Base-by-base conservation (phyloP, 2,113 vertebrate genomes). In the Eupsittula cactorum region DNA sequence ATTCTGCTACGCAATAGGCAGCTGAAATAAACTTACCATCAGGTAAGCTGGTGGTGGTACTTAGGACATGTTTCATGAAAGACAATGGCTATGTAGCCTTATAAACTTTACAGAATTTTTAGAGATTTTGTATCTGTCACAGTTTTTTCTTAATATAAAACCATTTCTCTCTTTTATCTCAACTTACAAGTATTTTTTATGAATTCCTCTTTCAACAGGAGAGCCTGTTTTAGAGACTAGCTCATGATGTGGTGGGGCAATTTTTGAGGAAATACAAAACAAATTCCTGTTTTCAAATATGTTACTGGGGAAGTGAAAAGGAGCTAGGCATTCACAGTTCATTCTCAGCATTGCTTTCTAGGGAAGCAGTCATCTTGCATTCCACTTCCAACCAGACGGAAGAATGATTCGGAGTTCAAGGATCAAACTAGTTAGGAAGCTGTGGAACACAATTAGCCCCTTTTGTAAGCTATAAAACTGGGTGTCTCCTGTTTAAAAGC, bases 401-500 rank as follows among this genome's bases (percentile, higher is more conserved):
- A 95, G 92, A 97, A 97, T 85, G 89, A 95, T 94, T 94, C 4
- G 52, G 77, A 97, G 90, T 95, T 97, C 93, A 97, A 91, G 93
- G 95, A 96, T 97, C 96, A 97, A 96, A 94, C 88, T 95, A 95
- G 90, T 97, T 95, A 96, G 96, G 93, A 96, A 97, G 77, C 83
- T 89, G 50, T 71, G 86, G 83, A 94, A 76, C 67, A 96, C 83
- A 95, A 93, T 96, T 95, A 87, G 71, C 92, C 90, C 77, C 62
- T 88, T 91, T 91, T 88, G 78, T 75, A 47, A 87, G 74, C 94
- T 85, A 84, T 86, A 88, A 92, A 91, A 96, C 75, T 94, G 90
- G 53, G 69, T 96, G 92, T 90, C 85, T 96, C 76, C 15, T 3
- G 35, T 93, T 94, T 86, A 67, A 86, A 91, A 86, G 67, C 76